Base-by-base conservation (phyloP, 2,888 invertebrate species). In the Cactoblastis cactorum region DNA sequence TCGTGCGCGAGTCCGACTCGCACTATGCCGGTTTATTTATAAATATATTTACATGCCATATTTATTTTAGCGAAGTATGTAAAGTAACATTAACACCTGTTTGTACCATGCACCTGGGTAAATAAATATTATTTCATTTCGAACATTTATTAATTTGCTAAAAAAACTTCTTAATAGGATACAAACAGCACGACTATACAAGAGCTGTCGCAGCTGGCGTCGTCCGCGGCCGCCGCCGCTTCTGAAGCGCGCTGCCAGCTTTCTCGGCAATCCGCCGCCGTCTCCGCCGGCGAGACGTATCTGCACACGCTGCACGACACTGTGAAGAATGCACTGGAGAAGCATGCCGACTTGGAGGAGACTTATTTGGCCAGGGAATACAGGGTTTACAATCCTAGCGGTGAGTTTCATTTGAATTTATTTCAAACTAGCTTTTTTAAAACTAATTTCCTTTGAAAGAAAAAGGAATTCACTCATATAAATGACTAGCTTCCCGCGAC, bases 381-480 rank as follows among this genome's bases (percentile, higher is more conserved):
- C 22, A 75, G 63, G 35, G 57, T 79, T 0, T 90, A 90, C 43
- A 69, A 74, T 2, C 88, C 90, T 1, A 78, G 80, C 9, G 90
- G 90, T 90, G 8, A 69, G 72, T 19, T 24, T 9, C 11, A 18
- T n/a, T n/a, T n/a, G n/a, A n/a, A n/a, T n/a, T n/a, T n/a, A n/a
- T n/a, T n/a, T n/a, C n/a, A n/a, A n/a, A n/a, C n/a, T n/a, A n/a
- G n/a, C n/a, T n/a, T n/a, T n/a, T n/a, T n/a, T n/a, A n/a, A n/a
- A n/a, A n/a, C n/a, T n/a, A n/a, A n/a, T n/a, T n/a, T n/a, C n/a
- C n/a, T n/a, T n/a, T n/a, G n/a, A n/a, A n/a, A n/a, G n/a, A n/a
- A n/a, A n/a, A n/a, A n/a, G n/a, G n/a, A n/a, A n/a, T n/a, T n/a
- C n/a, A n/a, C n/a, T n/a, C n/a, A n/a, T n/a, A n/a, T n/a, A n/a